Conservation (phyloP, 2,888 invertebrate species). For the Clusia tigrina region DNA sequence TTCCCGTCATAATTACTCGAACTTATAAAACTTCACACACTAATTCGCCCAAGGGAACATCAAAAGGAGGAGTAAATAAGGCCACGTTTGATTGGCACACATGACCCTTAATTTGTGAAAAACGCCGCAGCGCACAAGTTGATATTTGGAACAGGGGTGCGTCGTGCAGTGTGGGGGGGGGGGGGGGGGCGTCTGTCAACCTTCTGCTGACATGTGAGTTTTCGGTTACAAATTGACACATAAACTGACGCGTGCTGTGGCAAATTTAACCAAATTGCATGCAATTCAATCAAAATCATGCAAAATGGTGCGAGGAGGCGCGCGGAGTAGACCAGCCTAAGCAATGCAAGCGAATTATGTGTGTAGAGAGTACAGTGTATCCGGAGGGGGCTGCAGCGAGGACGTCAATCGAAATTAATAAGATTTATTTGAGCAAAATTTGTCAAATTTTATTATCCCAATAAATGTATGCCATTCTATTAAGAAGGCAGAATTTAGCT, state of each 20-base stretch:
- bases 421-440: not conserved
- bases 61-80: too few species aligned
- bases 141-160: not conserved
- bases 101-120: not conserved
- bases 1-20: too few species aligned
- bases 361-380: not conserved
- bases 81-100: conserved; percentile 5
- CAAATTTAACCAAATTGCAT: conserved; percentile 23
- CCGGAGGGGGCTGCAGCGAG: not conserved
- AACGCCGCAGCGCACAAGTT: not conserved
- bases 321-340: not conserved
- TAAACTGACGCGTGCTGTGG: conserved; percentile 23
- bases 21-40: too few species aligned
- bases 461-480: not conserved
- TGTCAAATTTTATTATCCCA: not conserved
- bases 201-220: conserved; percentile 24
- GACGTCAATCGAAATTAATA: conserved; percentile 16
- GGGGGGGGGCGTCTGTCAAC: conserved; percentile 8
- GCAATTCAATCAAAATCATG: conserved; percentile 28
- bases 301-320: not conserved
- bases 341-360: not conserved
- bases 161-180: not conserved
- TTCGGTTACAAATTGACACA: conserved; percentile 30
- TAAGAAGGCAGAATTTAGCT: too few species aligned
- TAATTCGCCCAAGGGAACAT: too few species aligned